phyloP scores from a whole-genome alignment of 2,797 vertebrate species.

The Syngnathus rostellatus region DNA sequence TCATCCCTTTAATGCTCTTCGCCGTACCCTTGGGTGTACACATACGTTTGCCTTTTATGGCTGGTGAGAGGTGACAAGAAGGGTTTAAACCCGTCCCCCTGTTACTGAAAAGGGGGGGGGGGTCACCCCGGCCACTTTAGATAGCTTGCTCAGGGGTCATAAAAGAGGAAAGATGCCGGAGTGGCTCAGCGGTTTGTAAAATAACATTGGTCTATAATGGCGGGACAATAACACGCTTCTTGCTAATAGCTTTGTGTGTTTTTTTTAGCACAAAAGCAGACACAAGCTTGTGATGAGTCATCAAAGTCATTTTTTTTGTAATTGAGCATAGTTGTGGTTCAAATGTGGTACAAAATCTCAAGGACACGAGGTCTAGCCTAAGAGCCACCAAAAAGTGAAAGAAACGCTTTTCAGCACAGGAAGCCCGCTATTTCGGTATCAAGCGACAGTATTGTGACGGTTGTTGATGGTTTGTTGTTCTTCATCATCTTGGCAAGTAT shows the following conservation, averaged over 20 bases:
- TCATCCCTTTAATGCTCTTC: slow-evolving; percentile 38
- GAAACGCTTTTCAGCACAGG: too few relatives aligned
- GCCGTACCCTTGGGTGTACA: slow-evolving; percentile 12
- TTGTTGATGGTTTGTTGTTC: too few relatives aligned
- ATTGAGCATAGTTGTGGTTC: too few relatives aligned
- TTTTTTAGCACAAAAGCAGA: not conserved
- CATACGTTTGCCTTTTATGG: slow-evolving; percentile 21
- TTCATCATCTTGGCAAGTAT: too few relatives aligned
- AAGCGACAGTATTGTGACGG: too few relatives aligned
- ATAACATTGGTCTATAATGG: not conserved
- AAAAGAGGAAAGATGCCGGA: slow-evolving; percentile 21
- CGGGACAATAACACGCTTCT: not conserved
- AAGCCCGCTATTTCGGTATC: too few relatives aligned
- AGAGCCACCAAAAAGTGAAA: too few relatives aligned
- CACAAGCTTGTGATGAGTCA: not conserved
- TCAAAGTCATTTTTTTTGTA: not conserved
- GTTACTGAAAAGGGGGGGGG: slow-evolving; percentile 7
- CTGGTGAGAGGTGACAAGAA: slow-evolving; percentile 9
- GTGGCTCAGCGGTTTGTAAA: slow-evolving; percentile 30
- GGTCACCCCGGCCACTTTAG: slow-evolving; percentile 41
- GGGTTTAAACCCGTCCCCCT: slow-evolving; percentile 26
- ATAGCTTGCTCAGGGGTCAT: slow-evolving; percentile 25
- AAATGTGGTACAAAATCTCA: too few relatives aligned
- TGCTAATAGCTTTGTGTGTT: not conserved
- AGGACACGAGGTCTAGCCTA: too few relatives aligned